Evolutionary conservation across 2,113 vertebrate genomes (phyloP).

Genomic region (Poecilia latipinna): DNA sequence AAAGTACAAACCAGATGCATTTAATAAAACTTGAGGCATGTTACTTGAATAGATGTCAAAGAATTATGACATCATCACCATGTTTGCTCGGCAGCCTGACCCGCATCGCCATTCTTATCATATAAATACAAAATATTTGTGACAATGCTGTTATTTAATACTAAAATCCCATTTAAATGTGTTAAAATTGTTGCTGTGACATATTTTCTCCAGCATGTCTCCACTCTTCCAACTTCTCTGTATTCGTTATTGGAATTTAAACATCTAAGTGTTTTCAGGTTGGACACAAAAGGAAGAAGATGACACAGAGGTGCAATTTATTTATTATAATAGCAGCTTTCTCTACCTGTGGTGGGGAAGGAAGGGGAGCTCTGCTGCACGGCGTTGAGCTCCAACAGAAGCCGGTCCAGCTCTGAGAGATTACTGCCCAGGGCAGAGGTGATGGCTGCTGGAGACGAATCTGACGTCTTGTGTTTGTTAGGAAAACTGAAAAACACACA

Average conservation of each 20-base stretch:
- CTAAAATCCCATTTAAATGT: too few relatives aligned
- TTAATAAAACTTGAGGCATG: too few relatives aligned
- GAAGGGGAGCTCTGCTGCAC: conserved; percentile 89
- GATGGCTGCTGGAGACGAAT: conserved; percentile 89
- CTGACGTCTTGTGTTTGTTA: conserved; percentile 94
- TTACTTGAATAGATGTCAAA: too few relatives aligned
- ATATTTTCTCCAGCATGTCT: not conserved
- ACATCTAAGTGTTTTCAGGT: not conserved
- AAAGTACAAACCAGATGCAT: too few relatives aligned
- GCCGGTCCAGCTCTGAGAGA: conserved; percentile 94
- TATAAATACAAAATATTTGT: too few relatives aligned
- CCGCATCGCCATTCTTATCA: too few relatives aligned
- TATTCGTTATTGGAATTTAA: not conserved
- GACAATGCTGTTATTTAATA: too few relatives aligned
- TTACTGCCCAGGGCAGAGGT: conserved; percentile 92
- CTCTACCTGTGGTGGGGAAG: conserved; percentile 86
- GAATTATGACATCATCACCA: too few relatives aligned
- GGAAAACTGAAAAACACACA: conserved; percentile 85
- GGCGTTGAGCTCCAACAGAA: conserved; percentile 93
- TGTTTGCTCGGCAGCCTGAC: too few relatives aligned
- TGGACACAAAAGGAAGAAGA: not conserved
- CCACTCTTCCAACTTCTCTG: too few relatives aligned
- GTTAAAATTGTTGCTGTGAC: too few relatives aligned
- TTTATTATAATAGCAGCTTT: too few relatives aligned
- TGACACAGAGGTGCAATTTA: not conserved